Evolutionary conservation across 2,888 invertebrate species (phyloP).

Genomic region (Aphelenchoides bicaudatus): DNA sequence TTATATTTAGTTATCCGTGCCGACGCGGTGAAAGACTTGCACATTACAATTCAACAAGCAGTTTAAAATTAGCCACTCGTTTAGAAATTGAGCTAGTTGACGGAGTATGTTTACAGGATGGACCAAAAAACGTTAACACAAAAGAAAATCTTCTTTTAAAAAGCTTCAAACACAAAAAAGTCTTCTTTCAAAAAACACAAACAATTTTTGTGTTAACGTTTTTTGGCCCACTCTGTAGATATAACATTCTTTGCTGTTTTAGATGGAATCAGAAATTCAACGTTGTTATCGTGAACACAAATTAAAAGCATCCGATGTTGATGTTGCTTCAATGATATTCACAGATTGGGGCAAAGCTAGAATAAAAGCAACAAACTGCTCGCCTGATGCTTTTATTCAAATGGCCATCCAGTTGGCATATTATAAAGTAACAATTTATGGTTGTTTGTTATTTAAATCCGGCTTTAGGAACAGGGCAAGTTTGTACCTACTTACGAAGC

Average conservation of each 20-base stretch:
- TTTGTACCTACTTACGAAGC: slow-evolving; percentile 96
- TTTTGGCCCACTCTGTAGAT: too few relatives aligned
- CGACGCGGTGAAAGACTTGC: too few relatives aligned
- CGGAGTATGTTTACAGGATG: slow-evolving; percentile 30
- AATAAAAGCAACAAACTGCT: slow-evolving; percentile 84
- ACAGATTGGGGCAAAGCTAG: slow-evolving; percentile 65
- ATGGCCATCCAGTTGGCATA: slow-evolving; percentile 78
- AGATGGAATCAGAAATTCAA: slow-evolving; percentile 14
- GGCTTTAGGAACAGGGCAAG: slow-evolving; percentile 77
- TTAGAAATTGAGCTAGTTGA: background rate
- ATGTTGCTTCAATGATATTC: slow-evolving; percentile 35
- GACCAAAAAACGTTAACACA: slow-evolving; percentile 28
- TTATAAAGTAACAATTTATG: too few relatives aligned
- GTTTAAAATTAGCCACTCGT: slow-evolving; percentile 6
- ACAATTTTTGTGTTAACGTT: too few relatives aligned
- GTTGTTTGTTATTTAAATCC: too few relatives aligned
- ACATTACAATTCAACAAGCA: too few relatives aligned
- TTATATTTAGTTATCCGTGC: too few relatives aligned
- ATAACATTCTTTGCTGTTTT: background rate
- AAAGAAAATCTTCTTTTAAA: too few relatives aligned
- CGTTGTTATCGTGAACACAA: slow-evolving; percentile 20
- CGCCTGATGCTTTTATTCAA: slow-evolving; percentile 93
- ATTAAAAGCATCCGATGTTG: slow-evolving; percentile 5
- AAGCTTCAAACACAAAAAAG: too few relatives aligned
- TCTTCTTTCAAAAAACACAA: too few relatives aligned